These are phyloP conservation scores for Synanceia verrucosa DNA, from an alignment of 2,797 vertebrate species.

Conservation along the genomic window DNA sequence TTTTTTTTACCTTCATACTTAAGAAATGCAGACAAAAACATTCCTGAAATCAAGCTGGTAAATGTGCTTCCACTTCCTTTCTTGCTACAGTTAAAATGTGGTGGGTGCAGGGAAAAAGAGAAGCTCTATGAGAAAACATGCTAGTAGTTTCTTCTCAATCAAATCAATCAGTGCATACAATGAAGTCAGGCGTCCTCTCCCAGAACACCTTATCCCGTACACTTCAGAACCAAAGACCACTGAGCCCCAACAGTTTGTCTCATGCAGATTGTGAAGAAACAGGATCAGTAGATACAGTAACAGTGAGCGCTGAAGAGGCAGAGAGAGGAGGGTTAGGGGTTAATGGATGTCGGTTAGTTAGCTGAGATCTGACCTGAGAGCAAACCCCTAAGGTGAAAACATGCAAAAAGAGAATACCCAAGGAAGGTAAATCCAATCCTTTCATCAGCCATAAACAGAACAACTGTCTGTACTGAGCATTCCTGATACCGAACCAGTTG, in stretches of 20 bases:
- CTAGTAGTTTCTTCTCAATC: background rate
- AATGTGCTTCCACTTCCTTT: background rate
- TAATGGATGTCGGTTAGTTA: slow-evolving; percentile 72
- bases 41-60: background rate
- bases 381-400: slow-evolving; percentile 1
- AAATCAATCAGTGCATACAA: no score
- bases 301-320: slow-evolving; percentile 38
- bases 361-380: slow-evolving; percentile 28
- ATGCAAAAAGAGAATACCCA: slow-evolving; percentile 33
- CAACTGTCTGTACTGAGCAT: background rate
- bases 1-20: background rate
- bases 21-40: background rate
- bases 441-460: no score
- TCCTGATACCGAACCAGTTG: slow-evolving; percentile 24
- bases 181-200: background rate
- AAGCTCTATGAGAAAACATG: slow-evolving; percentile 21
- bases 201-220: background rate
- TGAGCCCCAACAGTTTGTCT: slow-evolving; percentile 17
- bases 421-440: background rate
- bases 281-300: slow-evolving; percentile 12
- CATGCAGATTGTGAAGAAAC: slow-evolving; percentile 31
- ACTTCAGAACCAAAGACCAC: slow-evolving; percentile 20
- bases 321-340: slow-evolving; percentile 62
- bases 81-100: background rate
- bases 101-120: background rate